phyloP scores from a whole-genome alignment of 1,140 invertebrate genomes.

The Megathymus violae region DNA sequence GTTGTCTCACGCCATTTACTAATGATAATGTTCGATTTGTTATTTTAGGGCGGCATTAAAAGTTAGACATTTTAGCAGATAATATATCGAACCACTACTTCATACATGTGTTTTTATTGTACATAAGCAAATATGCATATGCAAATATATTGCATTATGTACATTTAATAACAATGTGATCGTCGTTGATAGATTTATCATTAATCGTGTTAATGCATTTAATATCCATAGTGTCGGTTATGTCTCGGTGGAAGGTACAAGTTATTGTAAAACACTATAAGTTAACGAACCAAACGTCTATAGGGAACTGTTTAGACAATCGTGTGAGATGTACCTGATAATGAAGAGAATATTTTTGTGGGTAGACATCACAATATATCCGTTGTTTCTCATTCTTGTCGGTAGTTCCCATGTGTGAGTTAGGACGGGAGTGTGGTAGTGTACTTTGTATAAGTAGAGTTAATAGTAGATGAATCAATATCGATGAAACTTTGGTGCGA shows the following conservation, averaged over 20 bases:
- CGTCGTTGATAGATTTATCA: neutral
- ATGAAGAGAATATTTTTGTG: neutral
- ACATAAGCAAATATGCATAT: no score
- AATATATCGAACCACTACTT: neutral
- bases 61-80: neutral
- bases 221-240: constrained; percentile 18
- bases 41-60: neutral
- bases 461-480: constrained; percentile 18
- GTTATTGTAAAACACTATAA: no score
- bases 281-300: no score
- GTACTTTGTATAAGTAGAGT: constrained; percentile 28
- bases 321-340: constrained; percentile 9
- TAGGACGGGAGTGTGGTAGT: constrained; percentile 9
- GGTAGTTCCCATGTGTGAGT: neutral
- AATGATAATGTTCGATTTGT: neutral
- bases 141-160: neutral
- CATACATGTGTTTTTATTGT: neutral
- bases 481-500: constrained; percentile 51
- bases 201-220: constrained; percentile 26
- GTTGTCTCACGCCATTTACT: constrained; percentile 5
- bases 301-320: no score
- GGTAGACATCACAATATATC: constrained; percentile 12
- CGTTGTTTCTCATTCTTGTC: constrained; percentile 8
- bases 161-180: neutral
- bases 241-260: neutral